phyloP scores from a whole-genome alignment of 2,113 vertebrate genomes.

The Mesocricetus auratus region DNA sequence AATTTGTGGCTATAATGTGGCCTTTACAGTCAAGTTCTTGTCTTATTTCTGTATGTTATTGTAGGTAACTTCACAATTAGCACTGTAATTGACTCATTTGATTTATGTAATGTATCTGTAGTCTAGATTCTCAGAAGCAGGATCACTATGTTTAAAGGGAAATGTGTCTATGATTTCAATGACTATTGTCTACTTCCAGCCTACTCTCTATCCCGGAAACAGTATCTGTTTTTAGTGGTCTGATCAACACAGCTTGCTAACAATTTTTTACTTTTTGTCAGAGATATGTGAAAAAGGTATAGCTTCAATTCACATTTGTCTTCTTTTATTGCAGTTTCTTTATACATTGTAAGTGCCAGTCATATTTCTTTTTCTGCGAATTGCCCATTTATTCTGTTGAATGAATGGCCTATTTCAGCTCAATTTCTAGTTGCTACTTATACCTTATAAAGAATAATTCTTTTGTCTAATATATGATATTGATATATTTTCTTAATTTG shows the following conservation, averaged over 20 bases:
- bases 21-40: background rate
- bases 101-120: background rate
- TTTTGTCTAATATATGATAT: background rate
- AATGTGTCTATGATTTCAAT: background rate
- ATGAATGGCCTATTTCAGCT: slow-evolving; percentile 8
- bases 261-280: background rate
- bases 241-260: background rate
- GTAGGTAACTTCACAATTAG: background rate
- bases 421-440: slow-evolving; percentile 25
- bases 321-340: slow-evolving; percentile 17
- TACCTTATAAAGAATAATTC: background rate
- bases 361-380: slow-evolving; percentile 49
- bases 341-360: slow-evolving; percentile 12
- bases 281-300: background rate
- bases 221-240: background rate
- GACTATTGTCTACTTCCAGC: background rate
- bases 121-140: background rate
- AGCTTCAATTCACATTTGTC: slow-evolving; percentile 8
- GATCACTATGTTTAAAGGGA: background rate
- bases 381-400: background rate
- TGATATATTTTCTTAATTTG: background rate
- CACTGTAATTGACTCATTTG: background rate
- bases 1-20: background rate
- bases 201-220: background rate
- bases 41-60: background rate